These are phyloP conservation scores for Sphenodon punctatus DNA, from an alignment of 2,797 vertebrate species.

Conservation along the genomic window DNA sequence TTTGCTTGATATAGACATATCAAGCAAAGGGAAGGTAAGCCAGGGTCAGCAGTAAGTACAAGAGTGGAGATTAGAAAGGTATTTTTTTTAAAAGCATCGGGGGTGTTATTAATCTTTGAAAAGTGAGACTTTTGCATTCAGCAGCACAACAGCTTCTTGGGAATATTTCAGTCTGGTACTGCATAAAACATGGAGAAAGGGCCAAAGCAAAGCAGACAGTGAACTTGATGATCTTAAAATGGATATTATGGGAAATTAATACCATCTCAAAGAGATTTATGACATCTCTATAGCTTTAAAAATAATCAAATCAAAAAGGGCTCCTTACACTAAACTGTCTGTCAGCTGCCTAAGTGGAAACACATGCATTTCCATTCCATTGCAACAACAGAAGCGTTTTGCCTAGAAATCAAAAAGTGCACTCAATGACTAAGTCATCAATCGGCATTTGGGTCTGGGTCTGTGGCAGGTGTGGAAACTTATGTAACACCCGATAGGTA, in stretches of 20 bases:
- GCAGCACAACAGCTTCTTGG: constrained; percentile 42
- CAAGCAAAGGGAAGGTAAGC: constrained; percentile 5
- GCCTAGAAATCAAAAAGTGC: constrained; percentile 41
- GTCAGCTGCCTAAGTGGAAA: constrained; percentile 49
- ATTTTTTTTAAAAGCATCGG: constrained; percentile 41
- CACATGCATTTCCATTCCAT: constrained; percentile 47
- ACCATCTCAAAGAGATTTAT: constrained; percentile 64
- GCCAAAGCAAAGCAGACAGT: constrained; percentile 36
- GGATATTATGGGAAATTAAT: constrained; percentile 69
- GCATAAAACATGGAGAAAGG: constrained; percentile 33
- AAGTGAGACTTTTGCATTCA: constrained; percentile 51
- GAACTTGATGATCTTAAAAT: constrained; percentile 51
- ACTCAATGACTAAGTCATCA: constrained; percentile 48
- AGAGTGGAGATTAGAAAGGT: constrained; percentile 15
- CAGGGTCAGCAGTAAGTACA: background rate
- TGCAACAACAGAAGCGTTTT: constrained; percentile 21
- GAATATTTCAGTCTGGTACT: constrained; percentile 43
- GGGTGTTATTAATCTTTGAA: constrained; percentile 56
- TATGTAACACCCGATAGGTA: constrained; percentile 42
- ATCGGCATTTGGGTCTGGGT: constrained; percentile 18
- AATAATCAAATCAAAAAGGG: constrained; percentile 41
- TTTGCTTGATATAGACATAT: background rate
- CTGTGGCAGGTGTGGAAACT: constrained; percentile 51
- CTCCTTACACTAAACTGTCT: constrained; percentile 32
- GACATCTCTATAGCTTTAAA: constrained; percentile 25